phyloP scores from a whole-genome alignment of 2,113 vertebrate species.

The Lepus timidus region DNA sequence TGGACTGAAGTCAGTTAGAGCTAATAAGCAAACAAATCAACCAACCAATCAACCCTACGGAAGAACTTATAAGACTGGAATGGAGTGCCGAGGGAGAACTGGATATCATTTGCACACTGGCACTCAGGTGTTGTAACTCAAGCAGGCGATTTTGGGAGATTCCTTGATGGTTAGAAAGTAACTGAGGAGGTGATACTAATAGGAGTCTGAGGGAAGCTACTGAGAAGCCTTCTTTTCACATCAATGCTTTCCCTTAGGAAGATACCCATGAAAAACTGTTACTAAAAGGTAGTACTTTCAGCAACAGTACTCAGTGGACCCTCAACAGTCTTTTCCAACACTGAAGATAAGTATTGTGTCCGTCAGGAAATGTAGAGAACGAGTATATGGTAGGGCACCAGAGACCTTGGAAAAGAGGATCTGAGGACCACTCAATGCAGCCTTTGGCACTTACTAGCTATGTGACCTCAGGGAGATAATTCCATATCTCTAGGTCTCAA shows the following conservation, averaged over 20 bases:
- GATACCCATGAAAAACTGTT: background rate
- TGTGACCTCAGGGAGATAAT: constrained; percentile 44
- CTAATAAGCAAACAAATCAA: constrained; percentile 23
- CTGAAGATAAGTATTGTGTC: background rate
- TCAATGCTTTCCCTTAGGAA: constrained; percentile 17
- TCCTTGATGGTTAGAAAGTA: background rate
- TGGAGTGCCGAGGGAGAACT: background rate
- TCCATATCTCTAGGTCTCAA: constrained; percentile 43
- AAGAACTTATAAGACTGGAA: constrained; percentile 30
- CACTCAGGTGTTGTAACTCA: constrained; percentile 33
- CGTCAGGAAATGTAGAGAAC: background rate
- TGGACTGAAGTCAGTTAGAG: constrained; percentile 47
- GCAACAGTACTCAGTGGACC: constrained; percentile 32
- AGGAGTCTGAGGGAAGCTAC: background rate
- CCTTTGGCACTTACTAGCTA: constrained; percentile 50
- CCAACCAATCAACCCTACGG: background rate
- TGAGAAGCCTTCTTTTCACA: background rate
- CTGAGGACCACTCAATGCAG: background rate
- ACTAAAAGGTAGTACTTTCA: background rate
- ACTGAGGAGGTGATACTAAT: constrained; percentile 27
- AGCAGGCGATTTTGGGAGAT: background rate
- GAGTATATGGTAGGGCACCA: background rate
- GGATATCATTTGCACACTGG: background rate
- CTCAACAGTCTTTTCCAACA: constrained; percentile 44
- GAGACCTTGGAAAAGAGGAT: constrained; percentile 21